Conservation (phyloP, 2,888 invertebrate species). For the Polydrusus pterygomalis region DNA sequence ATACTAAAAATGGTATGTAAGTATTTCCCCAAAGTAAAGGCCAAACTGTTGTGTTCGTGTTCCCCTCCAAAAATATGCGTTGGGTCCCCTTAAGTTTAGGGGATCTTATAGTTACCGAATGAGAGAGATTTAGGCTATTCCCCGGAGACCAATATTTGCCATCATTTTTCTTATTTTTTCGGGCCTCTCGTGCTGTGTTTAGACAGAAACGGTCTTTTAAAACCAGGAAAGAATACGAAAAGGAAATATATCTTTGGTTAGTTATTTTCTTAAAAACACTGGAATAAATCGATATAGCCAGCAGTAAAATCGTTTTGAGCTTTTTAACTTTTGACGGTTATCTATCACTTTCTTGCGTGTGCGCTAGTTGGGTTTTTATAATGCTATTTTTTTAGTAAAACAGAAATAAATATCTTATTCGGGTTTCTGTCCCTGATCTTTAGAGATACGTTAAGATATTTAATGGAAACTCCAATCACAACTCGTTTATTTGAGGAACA, state of each 20-base stretch:
- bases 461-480: too few relatives aligned
- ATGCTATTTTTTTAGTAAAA: neutral
- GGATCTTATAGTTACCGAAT: slow-evolving; percentile 41
- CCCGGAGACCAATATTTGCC: slow-evolving; percentile 36
- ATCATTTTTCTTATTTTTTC: slow-evolving; percentile 40
- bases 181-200: slow-evolving; percentile 21
- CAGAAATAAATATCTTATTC: too few relatives aligned
- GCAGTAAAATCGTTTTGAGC: neutral
- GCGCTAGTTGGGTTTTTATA: neutral
- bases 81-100: slow-evolving; percentile 21
- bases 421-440: neutral
- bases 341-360: neutral
- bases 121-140: slow-evolving; percentile 38
- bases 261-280: slow-evolving; percentile 8
- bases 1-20: neutral
- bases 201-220: slow-evolving; percentile 35
- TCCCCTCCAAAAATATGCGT: slow-evolving; percentile 27
- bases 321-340: neutral
- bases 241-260: slow-evolving; percentile 16
- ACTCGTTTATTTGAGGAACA: too few relatives aligned
- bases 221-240: slow-evolving; percentile 19
- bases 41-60: slow-evolving; percentile 36
- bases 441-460: too few relatives aligned
- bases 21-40: neutral
- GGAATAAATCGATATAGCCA: slow-evolving; percentile 2